These are phyloP conservation scores for Betta splendens DNA, from an alignment of 2,797 vertebrate species.

Conservation along the genomic window DNA sequence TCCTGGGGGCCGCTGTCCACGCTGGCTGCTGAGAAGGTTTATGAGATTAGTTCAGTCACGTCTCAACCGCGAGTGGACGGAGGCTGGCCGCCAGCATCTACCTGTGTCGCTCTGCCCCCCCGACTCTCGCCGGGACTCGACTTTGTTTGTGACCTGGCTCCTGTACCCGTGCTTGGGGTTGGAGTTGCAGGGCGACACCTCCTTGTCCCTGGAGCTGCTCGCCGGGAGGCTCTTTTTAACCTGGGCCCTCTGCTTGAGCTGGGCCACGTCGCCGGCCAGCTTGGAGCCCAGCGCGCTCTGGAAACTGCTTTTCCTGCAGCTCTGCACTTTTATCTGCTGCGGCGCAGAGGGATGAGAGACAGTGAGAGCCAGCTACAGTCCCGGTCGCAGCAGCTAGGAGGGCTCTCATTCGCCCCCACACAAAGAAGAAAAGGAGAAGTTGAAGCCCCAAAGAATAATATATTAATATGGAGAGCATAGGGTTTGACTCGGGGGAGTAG, in stretches of 20 bases:
- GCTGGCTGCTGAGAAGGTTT: slow-evolving; percentile 72
- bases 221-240: slow-evolving; percentile 82
- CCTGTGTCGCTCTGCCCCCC: slow-evolving; percentile 82
- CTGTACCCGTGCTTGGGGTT: slow-evolving; percentile 74
- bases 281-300: slow-evolving; percentile 79
- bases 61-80: slow-evolving; percentile 5
- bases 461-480: slow-evolving; percentile 61
- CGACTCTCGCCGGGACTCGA: slow-evolving; percentile 75
- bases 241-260: slow-evolving; percentile 88
- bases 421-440: slow-evolving; percentile 45
- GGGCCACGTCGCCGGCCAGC: slow-evolving; percentile 79
- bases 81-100: slow-evolving; percentile 41
- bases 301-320: slow-evolving; percentile 81
- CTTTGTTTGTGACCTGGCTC: slow-evolving; percentile 77
- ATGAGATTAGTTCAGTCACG: slow-evolving; percentile 23
- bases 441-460: slow-evolving; percentile 48
- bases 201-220: slow-evolving; percentile 82
- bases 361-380: slow-evolving; percentile 58
- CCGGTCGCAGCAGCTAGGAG: slow-evolving; percentile 54
- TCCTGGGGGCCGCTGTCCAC: slow-evolving; percentile 78
- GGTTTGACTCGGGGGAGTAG: slow-evolving; percentile 60
- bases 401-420: slow-evolving; percentile 50
- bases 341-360: slow-evolving; percentile 60
- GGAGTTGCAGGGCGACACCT: slow-evolving; percentile 73
- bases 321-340: slow-evolving; percentile 84